Conservation (phyloP, 2,888 invertebrate genomes). For the Galeruca laticollis region DNA sequence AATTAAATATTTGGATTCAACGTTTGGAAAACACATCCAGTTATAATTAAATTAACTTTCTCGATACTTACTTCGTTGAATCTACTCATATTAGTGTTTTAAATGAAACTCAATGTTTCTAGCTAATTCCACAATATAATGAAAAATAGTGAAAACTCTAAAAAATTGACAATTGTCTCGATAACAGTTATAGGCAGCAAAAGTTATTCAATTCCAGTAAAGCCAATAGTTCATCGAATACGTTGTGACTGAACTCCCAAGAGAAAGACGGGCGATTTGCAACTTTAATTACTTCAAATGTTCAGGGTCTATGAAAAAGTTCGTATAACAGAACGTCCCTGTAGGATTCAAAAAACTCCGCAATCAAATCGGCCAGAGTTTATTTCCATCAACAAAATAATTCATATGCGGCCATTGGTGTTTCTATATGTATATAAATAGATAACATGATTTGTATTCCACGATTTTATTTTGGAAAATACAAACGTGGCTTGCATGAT, state of each 20-base stretch:
- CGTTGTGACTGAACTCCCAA: background rate
- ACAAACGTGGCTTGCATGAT: slow-evolving; percentile 15
- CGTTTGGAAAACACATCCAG: no score
- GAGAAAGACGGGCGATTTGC: background rate
- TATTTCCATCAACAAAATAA: background rate
- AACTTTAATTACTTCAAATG: background rate
- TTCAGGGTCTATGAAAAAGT: background rate
- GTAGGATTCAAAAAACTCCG: background rate
- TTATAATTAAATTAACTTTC: no score
- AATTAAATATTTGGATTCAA: no score
- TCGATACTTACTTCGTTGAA: no score
- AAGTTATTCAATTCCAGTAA: background rate
- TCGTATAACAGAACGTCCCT: background rate
- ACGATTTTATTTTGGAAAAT: slow-evolving; percentile 14
- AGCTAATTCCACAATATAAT: no score
- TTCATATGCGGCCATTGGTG: slow-evolving; percentile 11
- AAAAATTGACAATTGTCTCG: background rate
- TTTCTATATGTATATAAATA: slow-evolving; percentile 21
- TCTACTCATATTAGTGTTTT: no score
- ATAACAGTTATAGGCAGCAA: background rate
- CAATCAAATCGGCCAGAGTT: background rate
- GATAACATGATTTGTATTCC: slow-evolving; percentile 18
- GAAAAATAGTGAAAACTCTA: no score
- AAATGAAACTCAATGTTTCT: no score
- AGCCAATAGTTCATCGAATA: background rate